Conservation (phyloP, 2,888 invertebrate genomes). For the Eupelmus urozonus region DNA sequence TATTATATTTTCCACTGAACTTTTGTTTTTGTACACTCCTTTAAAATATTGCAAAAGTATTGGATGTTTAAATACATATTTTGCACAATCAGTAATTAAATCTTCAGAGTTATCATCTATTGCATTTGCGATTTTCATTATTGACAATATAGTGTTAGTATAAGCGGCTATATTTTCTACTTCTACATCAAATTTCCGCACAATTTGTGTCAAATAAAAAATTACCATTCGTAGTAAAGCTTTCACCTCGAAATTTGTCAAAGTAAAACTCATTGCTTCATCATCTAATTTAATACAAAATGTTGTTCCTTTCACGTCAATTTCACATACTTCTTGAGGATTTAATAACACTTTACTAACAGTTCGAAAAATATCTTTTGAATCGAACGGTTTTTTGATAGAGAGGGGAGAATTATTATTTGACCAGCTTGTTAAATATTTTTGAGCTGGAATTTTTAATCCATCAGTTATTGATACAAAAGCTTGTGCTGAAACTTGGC, state of each 20-base stretch:
- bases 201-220: constrained; percentile 72
- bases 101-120: constrained; percentile 55
- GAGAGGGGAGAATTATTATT: constrained; percentile 70
- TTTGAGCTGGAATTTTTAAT: constrained; percentile 75
- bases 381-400: constrained; percentile 72
- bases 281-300: constrained; percentile 36
- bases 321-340: constrained; percentile 71
- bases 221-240: constrained; percentile 65
- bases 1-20: constrained; percentile 65
- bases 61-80: constrained; percentile 76
- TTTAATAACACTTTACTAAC: constrained; percentile 78
- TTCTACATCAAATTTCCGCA: constrained; percentile 62
- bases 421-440: constrained; percentile 78
- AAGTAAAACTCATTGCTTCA: constrained; percentile 36
- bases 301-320: constrained; percentile 75
- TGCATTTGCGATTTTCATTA: constrained; percentile 67
- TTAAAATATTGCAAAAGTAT: constrained; percentile 75
- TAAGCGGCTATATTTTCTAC: constrained; percentile 60
- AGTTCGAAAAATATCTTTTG: constrained; percentile 74
- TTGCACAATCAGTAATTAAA: constrained; percentile 66
- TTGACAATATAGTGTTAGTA: constrained; percentile 62
- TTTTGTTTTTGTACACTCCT: constrained; percentile 68
- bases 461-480: constrained; percentile 79
- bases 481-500: constrained; percentile 79
- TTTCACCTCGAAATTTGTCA: constrained; percentile 63